phyloP scores from a whole-genome alignment of 2,113 vertebrate genomes.

The Lagopus muta region DNA sequence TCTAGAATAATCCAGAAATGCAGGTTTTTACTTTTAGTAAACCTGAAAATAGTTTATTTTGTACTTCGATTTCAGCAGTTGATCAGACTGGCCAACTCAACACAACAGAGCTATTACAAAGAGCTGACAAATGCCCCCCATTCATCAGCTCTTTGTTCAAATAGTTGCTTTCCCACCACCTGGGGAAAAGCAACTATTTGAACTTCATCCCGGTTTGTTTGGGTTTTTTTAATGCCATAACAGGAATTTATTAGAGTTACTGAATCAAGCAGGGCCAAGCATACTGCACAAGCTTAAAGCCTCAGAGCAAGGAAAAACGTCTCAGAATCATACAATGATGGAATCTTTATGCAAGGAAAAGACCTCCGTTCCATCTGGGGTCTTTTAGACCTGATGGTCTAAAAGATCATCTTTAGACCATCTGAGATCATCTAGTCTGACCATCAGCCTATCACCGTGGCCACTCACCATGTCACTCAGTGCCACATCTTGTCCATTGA shows the following conservation, averaged over 20 bases:
- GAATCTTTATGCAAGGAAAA: too few relatives aligned
- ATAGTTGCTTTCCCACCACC: too few relatives aligned
- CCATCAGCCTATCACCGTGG: too few relatives aligned
- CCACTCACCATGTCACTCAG: too few relatives aligned
- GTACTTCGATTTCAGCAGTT: not conserved
- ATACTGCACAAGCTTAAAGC: too few relatives aligned
- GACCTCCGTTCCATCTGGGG: too few relatives aligned
- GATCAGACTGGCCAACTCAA: not conserved
- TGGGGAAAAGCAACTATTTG: rapidly evolving
- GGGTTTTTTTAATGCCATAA: not conserved
- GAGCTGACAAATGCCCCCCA: not conserved
- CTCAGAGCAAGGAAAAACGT: not conserved
- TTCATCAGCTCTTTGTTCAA: too few relatives aligned
- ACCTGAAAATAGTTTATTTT: not conserved
- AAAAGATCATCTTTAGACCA: too few relatives aligned
- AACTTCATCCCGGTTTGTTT: not conserved
- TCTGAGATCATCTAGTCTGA: too few relatives aligned
- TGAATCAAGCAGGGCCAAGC: not conserved
- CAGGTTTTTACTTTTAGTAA: not conserved
- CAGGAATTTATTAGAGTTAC: not conserved
- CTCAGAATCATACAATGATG: too few relatives aligned
- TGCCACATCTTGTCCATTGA: not conserved
- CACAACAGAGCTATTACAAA: not conserved
- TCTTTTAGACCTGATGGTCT: too few relatives aligned
- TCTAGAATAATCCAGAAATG: not conserved